These are phyloP conservation scores for Collichthys lucidus DNA, from an alignment of 2,113 vertebrate species.

Conservation along the genomic window DNA sequence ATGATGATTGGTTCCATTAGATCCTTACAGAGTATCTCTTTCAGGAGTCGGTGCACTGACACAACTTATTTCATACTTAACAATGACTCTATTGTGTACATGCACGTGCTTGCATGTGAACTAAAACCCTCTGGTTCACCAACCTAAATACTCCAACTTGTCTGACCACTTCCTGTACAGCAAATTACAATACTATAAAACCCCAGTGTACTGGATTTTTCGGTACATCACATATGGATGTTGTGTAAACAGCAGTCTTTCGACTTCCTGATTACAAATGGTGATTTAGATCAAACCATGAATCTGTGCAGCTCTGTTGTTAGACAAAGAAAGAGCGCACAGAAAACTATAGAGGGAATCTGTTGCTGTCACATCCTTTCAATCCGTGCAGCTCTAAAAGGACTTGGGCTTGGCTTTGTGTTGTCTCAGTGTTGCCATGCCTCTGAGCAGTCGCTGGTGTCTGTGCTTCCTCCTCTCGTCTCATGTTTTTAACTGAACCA, in stretches of 20 bases:
- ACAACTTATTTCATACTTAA: constrained; percentile 27
- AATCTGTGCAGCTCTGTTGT: constrained; percentile 1
- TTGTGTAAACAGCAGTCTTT: constrained; percentile 18
- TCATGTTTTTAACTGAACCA: constrained; percentile 58
- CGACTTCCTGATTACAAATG: constrained; percentile 35
- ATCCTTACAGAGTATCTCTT: constrained; percentile 22
- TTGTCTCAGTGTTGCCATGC: constrained; percentile 47
- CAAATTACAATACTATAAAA: constrained; percentile 33
- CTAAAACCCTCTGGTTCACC: constrained; percentile 30
- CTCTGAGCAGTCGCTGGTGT: constrained; percentile 26
- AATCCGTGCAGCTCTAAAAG: constrained; percentile 5
- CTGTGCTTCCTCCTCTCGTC: constrained; percentile 47
- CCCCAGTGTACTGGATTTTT: neutral
- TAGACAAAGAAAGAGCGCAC: constrained; percentile 7
- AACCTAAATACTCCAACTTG: constrained; percentile 32
- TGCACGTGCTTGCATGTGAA: constrained; percentile 29
- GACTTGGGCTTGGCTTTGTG: constrained; percentile 28
- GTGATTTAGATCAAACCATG: constrained; percentile 20
- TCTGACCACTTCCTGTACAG: constrained; percentile 22
- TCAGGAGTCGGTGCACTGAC: constrained; percentile 24
- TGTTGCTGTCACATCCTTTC: constrained; percentile 27
- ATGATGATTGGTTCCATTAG: constrained; percentile 55
- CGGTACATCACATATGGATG: constrained; percentile 20
- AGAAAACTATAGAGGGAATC: constrained; percentile 5
- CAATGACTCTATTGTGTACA: constrained; percentile 54